These are phyloP conservation scores for Pyrrhia umbra DNA, from an alignment of 2,888 invertebrate species.

Conservation along the genomic window DNA sequence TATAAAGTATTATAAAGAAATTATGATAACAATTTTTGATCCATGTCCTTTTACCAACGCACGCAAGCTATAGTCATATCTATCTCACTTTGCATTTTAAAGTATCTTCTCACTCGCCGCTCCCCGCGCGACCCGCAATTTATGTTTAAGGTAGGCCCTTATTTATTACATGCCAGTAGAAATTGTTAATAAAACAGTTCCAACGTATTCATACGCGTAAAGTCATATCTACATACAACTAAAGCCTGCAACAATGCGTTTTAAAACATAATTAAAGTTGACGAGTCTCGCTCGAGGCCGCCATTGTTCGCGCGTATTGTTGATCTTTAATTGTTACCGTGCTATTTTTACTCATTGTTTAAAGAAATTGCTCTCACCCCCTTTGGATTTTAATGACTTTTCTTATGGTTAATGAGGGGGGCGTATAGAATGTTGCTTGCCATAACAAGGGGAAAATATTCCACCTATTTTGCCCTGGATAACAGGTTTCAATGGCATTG, in stretches of 20 bases:
- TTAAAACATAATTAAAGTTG: constrained; percentile 74
- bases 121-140: too few species aligned
- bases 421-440: not conserved
- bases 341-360: constrained; percentile 60
- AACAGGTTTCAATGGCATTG: too few species aligned
- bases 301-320: constrained; percentile 69
- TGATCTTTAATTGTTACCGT: constrained; percentile 74
- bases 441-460: not conserved
- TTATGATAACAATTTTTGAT: too few species aligned
- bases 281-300: constrained; percentile 54
- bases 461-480: not conserved
- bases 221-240: not conserved
- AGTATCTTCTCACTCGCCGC: too few species aligned
- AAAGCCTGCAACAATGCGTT: constrained; percentile 66
- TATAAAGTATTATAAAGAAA: too few species aligned
- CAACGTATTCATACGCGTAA: constrained; percentile 1
- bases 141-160: too few species aligned
- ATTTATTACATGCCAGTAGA: too few species aligned
- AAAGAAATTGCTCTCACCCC: constrained; percentile 54
- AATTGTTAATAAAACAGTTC: not conserved
- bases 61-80: too few species aligned
- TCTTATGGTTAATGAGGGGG: constrained; percentile 40
- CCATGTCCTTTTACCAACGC: too few species aligned
- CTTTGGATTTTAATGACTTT: constrained; percentile 50
- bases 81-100: too few species aligned